Percentiles rank a stretch among this genome's conserved stretches.
These are phyloP conservation scores for Callaeas wilsoni DNA, from an alignment of 2,113 vertebrate genomes.

Conservation along the genomic window DNA sequence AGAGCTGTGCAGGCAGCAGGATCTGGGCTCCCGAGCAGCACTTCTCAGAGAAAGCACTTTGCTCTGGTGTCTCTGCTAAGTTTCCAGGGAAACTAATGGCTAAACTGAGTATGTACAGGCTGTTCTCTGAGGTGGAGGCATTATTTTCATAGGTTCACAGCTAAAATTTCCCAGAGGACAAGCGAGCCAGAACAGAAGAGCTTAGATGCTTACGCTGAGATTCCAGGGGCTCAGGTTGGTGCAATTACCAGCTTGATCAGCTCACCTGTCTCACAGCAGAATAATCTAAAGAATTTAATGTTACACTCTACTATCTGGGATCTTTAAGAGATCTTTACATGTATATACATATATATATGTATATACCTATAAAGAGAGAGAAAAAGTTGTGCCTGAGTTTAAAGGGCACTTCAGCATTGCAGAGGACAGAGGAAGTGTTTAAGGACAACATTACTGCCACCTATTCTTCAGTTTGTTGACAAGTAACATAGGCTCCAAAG, in stretches of 20 bases:
- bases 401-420: neutral
- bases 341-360: no score
- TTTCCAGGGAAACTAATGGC: constrained; percentile 51
- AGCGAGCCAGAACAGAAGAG: neutral
- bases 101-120: constrained; percentile 1
- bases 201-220: neutral
- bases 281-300: neutral
- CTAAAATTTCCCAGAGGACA: neutral
- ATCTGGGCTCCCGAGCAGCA: neutral
- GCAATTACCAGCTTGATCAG: neutral
- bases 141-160: neutral
- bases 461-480: neutral
- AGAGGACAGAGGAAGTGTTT: neutral
- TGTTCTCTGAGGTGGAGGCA: constrained; percentile 19
- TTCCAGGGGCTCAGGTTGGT: neutral
- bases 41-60: neutral
- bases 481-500: neutral
- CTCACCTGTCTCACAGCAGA: neutral
- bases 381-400: neutral
- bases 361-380: neutral
- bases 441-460: neutral
- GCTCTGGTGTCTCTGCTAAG: neutral
- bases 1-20: neutral
- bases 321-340: neutral
- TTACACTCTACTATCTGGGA: neutral